These are phyloP conservation scores for Baryphthengus martii DNA, from an alignment of 2,113 vertebrate species.

Conservation along the genomic window DNA sequence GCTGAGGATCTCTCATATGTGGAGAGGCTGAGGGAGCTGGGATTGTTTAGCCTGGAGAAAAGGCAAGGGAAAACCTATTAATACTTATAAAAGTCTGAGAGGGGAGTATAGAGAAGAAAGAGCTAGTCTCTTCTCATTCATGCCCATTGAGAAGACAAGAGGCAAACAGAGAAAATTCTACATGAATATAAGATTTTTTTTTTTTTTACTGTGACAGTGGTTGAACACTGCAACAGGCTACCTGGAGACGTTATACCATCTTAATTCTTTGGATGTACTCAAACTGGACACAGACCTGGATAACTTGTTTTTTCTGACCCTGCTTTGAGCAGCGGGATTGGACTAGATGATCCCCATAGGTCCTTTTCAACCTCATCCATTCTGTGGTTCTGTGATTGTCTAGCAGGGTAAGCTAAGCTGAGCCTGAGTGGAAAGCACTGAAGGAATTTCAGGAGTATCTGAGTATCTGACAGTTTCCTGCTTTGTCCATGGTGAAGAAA, in stretches of 20 bases:
- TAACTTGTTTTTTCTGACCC: neutral
- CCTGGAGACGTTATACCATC: neutral
- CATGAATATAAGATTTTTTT: neutral
- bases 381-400: neutral
- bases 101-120: neutral
- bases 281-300: neutral
- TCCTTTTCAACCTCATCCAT: neutral
- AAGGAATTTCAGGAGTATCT: neutral
- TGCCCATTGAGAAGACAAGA: neutral
- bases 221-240: neutral
- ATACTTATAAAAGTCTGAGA: neutral
- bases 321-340: neutral
- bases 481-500: neutral
- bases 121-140: neutral
- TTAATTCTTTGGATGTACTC: neutral
- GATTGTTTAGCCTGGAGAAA: neutral
- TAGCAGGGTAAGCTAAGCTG: neutral
- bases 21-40: neutral
- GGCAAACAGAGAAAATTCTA: neutral
- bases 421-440: neutral
- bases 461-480: neutral
- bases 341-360: neutral
- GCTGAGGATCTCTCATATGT: neutral
- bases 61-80: neutral
- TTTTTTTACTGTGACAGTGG: neutral